Base-by-base conservation (phyloP, 2,888 invertebrate species). In the Agonum fuliginosum region DNA sequence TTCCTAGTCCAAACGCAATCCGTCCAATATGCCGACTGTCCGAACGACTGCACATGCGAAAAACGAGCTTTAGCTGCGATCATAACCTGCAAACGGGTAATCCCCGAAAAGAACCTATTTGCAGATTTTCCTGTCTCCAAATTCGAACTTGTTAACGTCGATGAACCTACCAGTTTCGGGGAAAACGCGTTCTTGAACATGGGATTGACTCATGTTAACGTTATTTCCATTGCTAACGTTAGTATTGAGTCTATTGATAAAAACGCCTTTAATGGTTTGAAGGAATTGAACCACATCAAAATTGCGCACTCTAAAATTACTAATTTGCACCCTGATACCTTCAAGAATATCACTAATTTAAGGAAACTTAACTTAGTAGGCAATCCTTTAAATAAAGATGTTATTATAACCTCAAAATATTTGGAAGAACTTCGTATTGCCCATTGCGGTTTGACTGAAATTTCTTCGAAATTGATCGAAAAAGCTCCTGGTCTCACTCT, bases 361-460 rank as follows among this genome's bases (percentile, higher is more conserved):
- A 89, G 91, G 73, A 87, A 92, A 65, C 85, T 95, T 12, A 92
- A 92, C 37, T 88, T 94, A 81, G 91, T 92, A 83, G 91, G 92
- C 81, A 94, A 93, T 83, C 91, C 93, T 0, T 89, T 93, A 80
- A 87, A 89, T 78, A 88, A 89, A 0, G 88, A 90, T 79, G 89
- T 91, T 75, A 76, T 76, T 2, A 78, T 81, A 24, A 34, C 71
- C 1, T 83, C 85, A 0, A 81, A 82, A 46, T 80, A 80, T 67
- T 65, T 85, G 2, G 92, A 93, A 81, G 94, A 94, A 84, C 87
- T 95, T 27, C 92, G 92, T 82, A 88, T 94, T 54, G 93, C 93
- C 1, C 90, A 91, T 80, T 94, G 94, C 85, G 91, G 91, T 78
- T 87, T 95, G 81, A 88, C 89, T 80, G 89, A 90, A 82, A 88